Conservation (phyloP, 1,140 invertebrate species). For the Bombus soroeensis region DNA sequence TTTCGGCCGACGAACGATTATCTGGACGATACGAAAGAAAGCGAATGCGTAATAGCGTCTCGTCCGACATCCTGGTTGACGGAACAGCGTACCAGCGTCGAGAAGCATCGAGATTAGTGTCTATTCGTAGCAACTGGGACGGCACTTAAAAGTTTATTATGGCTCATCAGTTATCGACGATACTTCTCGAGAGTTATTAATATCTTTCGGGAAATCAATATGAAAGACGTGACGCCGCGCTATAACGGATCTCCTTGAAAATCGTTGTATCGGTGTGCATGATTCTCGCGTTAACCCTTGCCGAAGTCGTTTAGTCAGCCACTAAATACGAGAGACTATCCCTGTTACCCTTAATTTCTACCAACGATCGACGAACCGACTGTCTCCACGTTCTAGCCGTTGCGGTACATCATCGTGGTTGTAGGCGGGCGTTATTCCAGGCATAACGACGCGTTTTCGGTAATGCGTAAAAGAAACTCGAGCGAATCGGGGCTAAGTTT, state of each 20-base stretch:
- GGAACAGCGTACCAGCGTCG: background rate
- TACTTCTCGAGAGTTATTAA: constrained; percentile 55
- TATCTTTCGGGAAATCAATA: constrained; percentile 54
- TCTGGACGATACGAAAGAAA: background rate
- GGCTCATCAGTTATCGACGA: constrained; percentile 53
- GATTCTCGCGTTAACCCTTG: constrained; percentile 37
- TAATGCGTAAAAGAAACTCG: background rate
- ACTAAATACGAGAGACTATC: background rate
- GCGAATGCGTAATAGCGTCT: background rate
- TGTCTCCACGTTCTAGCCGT: background rate
- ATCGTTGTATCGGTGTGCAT: constrained; percentile 37
- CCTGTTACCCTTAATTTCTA: background rate
- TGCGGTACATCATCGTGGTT: rapidly evolving
- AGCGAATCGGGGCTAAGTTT: background rate
- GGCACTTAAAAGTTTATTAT: constrained; percentile 53
- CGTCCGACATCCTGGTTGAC: background rate
- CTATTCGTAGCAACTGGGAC: constrained; percentile 52
- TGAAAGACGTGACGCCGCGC: constrained; percentile 43
- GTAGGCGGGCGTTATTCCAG: background rate
- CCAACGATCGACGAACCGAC: background rate
- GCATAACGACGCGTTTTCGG: background rate
- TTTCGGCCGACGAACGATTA: too few species aligned
- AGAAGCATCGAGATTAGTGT: constrained; percentile 37
- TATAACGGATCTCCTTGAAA: constrained; percentile 37
- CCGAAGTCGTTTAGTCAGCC: constrained; percentile 38